phyloP scores from a whole-genome alignment of 1,140 invertebrate species.

The Coboldia fuscipes region DNA sequence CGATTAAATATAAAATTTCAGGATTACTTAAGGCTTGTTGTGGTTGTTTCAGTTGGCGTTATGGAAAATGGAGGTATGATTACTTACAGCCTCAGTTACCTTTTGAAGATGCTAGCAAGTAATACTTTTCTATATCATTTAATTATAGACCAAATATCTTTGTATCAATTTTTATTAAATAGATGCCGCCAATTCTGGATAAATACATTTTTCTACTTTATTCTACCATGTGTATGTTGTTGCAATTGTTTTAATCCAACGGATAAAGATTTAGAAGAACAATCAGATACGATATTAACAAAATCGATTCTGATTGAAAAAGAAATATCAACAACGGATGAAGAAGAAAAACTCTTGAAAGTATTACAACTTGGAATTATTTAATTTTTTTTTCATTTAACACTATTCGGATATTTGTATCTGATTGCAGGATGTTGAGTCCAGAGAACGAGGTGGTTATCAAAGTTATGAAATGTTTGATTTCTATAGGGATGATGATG shows the following conservation, averaged over 20 bases:
- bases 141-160: too few species aligned
- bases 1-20: too few species aligned
- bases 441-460: background rate
- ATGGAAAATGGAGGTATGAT: too few species aligned
- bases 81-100: too few species aligned
- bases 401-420: background rate
- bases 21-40: too few species aligned
- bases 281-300: background rate
- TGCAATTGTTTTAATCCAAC: conserved; percentile 4
- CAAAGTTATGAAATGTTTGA: background rate
- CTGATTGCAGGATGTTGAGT: background rate
- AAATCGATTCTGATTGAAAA: background rate
- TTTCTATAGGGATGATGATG: too few species aligned
- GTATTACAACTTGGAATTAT: background rate
- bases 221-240: conserved; percentile 5
- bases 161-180: too few species aligned
- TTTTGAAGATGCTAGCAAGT: too few species aligned
- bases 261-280: conserved; percentile 1
- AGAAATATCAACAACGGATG: conserved; percentile 1
- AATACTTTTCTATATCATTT: too few species aligned
- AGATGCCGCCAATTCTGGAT: conserved; percentile 4
- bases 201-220: conserved; percentile 5
- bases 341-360: conserved; percentile 5
- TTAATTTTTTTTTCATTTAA: background rate
- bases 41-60: too few species aligned